Percentiles rank a stretch among this genome's conserved stretches.
Conservation (phyloP, 1,140 invertebrate genomes). For the Cotesia chilonis region DNA sequence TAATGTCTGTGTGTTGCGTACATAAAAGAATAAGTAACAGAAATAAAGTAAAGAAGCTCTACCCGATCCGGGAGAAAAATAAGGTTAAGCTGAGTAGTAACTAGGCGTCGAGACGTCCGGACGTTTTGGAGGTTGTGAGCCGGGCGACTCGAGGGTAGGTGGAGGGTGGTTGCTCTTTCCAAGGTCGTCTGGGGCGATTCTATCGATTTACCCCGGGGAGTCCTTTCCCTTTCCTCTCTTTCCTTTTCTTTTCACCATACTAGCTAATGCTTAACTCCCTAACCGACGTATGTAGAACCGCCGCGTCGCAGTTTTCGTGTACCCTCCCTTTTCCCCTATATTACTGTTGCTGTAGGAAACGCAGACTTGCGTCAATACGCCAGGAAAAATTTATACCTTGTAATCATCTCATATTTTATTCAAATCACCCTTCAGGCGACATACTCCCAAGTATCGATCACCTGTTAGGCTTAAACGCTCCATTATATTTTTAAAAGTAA, state of each 20-base stretch:
- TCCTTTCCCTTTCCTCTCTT: slow-evolving; percentile 23
- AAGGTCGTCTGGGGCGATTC: slow-evolving; percentile 61
- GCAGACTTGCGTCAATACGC: slow-evolving; percentile 1
- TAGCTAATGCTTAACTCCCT: not conserved
- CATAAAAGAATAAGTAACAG: not conserved
- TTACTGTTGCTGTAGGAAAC: not conserved
- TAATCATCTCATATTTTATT: not conserved
- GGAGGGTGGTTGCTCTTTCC: slow-evolving; percentile 36
- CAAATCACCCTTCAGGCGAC: not conserved
- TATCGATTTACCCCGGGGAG: slow-evolving; percentile 54
- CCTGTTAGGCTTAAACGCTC: no score
- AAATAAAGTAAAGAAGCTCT: not conserved
- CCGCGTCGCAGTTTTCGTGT: not conserved
- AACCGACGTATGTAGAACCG: not conserved
- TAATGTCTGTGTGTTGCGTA: slow-evolving; percentile 19
- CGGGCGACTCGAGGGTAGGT: slow-evolving; percentile 21
- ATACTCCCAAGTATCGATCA: no score
- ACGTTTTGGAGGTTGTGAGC: slow-evolving; percentile 50
- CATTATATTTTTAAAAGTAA: no score
- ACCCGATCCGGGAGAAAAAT: not conserved
- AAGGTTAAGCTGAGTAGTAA: slow-evolving; percentile 2
- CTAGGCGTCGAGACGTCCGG: slow-evolving; percentile 35
- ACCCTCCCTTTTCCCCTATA: not conserved
- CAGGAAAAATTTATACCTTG: slow-evolving; percentile 6
- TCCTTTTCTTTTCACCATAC: not conserved